These are phyloP conservation scores for Hemitrygon akajei DNA, from an alignment of 2,797 vertebrate species.

Conservation along the genomic window DNA sequence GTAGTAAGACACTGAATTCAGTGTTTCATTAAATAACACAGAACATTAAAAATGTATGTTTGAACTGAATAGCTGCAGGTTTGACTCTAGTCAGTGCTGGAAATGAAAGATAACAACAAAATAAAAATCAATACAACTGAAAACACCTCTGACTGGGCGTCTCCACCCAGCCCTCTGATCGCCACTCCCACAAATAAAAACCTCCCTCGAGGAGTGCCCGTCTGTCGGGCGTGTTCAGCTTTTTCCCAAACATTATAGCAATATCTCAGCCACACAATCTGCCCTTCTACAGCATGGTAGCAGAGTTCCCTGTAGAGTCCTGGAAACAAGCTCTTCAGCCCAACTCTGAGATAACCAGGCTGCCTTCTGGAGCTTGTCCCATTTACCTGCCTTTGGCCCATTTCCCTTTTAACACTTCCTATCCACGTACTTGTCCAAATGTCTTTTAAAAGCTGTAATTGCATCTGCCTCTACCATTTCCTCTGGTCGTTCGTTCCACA, in stretches of 20 bases:
- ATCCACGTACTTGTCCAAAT: too few species aligned
- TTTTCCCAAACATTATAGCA: neutral
- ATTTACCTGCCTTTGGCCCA: too few species aligned
- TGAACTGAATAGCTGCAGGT: constrained; percentile 84
- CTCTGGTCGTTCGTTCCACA: too few species aligned
- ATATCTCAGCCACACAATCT: neutral
- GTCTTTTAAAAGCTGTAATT: too few species aligned
- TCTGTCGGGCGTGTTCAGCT: neutral
- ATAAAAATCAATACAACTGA: constrained; percentile 61
- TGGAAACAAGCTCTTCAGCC: too few species aligned
- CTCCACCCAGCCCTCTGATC: neutral
- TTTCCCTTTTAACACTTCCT: too few species aligned
- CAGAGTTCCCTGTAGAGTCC: too few species aligned
- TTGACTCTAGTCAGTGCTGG: constrained; percentile 61
- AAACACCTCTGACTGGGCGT: too few species aligned
- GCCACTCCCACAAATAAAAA: neutral
- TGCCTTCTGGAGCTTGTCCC: too few species aligned
- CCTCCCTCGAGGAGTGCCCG: neutral
- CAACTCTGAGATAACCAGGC: too few species aligned
- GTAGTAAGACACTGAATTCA: constrained; percentile 76
- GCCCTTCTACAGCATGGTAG: neutral
- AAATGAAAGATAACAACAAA: constrained; percentile 65
- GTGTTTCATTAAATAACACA: constrained; percentile 92
- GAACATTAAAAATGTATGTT: constrained; percentile 95
- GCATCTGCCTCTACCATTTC: too few species aligned